Evolutionary conservation across 2,888 invertebrate genomes (phyloP), one percentile per base, ranked within the genome.

Genomic region (Hirtodrosophila confusa): DNA sequence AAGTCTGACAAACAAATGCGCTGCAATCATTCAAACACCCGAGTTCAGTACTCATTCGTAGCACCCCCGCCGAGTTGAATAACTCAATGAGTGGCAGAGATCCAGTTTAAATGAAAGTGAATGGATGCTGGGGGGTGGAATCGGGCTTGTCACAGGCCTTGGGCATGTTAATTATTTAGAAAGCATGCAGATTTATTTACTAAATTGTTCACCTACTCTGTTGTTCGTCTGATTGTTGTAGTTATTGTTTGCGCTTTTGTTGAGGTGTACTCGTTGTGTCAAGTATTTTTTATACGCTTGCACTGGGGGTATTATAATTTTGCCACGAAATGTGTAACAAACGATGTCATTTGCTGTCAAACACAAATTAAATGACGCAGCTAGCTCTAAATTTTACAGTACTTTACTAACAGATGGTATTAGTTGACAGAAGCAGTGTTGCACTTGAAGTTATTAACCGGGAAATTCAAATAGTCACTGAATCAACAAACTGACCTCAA

Each of bases 151-250:
- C 40, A 45, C 62, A 37, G 24, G 72, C 80, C 75, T 67, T 29
- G 55, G 72, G 75, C 82, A 72, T 84, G 85, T 88, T 88, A 88
- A 86, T 86, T 88, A 86, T 88, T 79, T 87, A 85, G 85, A 85
- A 80, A 88, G 87, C 86, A 82, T 75, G 78, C 72, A 79, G 82
- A 88, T 87, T 86, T 87, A 86, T 86, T 82, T 86, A 67, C 87
- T 70, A 63, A 80, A 73, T 66, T 80, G 64, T 73, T 75, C 57
- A 73, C 60, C 44, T 60, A 37, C 43, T 27, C 44, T 53, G 43
- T 50, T 54, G 35, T 35, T 37, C 35, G 31, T 47, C 12, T 39
- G n/a, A 6, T 43, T 47, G 35, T 11, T 29, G 24, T 62, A 55
- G 41, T 37, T 47, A 33, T 49, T 60, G 68, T 62, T 68, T 71